phyloP scores from a whole-genome alignment of 1,140 invertebrate genomes.

The Diabrotica undecimpunctata region DNA sequence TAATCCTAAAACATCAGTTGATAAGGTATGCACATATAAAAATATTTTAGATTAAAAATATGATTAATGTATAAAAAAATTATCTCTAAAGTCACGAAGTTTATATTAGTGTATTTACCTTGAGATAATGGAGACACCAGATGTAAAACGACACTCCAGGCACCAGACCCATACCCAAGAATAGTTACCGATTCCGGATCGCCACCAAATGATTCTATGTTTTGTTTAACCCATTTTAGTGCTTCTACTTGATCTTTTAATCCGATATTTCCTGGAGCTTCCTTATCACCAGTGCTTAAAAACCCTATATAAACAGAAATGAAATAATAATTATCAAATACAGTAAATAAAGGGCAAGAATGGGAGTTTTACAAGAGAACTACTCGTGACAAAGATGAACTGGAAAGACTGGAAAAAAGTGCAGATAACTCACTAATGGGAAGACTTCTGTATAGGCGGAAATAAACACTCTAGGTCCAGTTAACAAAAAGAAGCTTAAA shows the following conservation, averaged over 20 bases:
- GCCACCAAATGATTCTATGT: constrained; percentile 71
- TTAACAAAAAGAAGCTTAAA: too few relatives aligned
- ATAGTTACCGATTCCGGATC: constrained; percentile 68
- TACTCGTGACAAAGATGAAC: too few relatives aligned
- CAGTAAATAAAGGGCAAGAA: not conserved
- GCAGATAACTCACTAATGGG: too few relatives aligned
- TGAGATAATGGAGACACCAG: constrained; percentile 68
- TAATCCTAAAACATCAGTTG: constrained; percentile 44
- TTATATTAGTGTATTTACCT: constrained; percentile 39
- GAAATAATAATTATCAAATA: not conserved
- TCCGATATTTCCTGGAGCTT: constrained; percentile 68
- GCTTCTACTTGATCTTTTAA: constrained; percentile 72
- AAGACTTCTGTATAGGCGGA: too few relatives aligned
- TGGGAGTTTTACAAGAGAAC: too few relatives aligned
- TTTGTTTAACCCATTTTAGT: constrained; percentile 68
- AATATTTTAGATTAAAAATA: not conserved
- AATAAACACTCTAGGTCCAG: too few relatives aligned
- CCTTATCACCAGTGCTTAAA: constrained; percentile 60
- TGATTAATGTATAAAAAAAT: not conserved
- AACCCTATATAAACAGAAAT: constrained; percentile 52
- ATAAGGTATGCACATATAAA: too few relatives aligned
- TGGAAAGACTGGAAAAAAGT: too few relatives aligned
- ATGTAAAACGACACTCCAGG: constrained; percentile 61
- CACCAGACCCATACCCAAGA: constrained; percentile 67
- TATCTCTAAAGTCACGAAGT: not conserved